phyloP scores from a whole-genome alignment of 1,140 invertebrate species.

The Heliothis virescens region DNA sequence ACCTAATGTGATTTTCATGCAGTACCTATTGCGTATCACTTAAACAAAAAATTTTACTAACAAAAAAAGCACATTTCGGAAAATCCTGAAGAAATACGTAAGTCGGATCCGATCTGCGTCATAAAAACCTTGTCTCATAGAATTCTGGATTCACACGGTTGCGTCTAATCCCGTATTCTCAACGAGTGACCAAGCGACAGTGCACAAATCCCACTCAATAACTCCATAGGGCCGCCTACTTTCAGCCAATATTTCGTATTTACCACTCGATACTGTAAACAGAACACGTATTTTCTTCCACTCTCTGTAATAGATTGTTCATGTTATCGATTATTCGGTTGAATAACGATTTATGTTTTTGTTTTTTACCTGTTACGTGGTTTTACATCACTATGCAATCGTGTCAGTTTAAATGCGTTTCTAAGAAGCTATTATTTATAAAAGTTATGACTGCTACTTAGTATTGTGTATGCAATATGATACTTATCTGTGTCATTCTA shows the following conservation, averaged over 20 bases:
- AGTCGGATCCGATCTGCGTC: neutral
- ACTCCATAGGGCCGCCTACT: conserved; percentile 59
- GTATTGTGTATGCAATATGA: too few relatives aligned
- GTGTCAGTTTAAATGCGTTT: neutral
- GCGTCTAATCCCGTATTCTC: conserved; percentile 36
- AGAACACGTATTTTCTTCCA: neutral
- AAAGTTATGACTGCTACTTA: neutral
- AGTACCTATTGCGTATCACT: too few relatives aligned
- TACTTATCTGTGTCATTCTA: neutral
- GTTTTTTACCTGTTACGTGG: neutral
- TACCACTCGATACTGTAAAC: conserved; percentile 8
- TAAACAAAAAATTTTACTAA: too few relatives aligned
- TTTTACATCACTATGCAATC: neutral
- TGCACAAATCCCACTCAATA: conserved; percentile 41
- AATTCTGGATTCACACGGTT: neutral
- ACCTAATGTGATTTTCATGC: too few relatives aligned
- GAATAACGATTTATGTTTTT: conserved; percentile 23
- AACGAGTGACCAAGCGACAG: conserved; percentile 17
- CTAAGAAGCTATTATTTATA: too few relatives aligned
- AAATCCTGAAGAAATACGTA: neutral
- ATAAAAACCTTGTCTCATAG: neutral
- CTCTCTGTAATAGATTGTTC: conserved; percentile 26
- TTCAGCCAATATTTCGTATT: conserved; percentile 52
- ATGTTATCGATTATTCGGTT: conserved; percentile 18
- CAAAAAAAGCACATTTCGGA: neutral